phyloP scores from a whole-genome alignment of 2,888 invertebrate genomes.

The Prosopocoilus inquinatus region DNA sequence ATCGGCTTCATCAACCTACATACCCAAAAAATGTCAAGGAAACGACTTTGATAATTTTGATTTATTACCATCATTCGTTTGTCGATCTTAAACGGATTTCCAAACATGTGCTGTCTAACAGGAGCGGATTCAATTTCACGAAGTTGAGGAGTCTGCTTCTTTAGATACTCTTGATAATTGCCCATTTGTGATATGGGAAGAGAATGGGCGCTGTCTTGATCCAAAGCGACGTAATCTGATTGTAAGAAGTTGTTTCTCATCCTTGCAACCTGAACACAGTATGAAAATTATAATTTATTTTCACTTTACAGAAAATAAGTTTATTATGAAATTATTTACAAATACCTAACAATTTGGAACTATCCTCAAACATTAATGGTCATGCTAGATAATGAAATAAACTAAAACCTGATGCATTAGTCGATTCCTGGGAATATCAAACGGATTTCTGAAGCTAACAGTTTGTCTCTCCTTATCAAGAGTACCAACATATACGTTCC shows the following conservation, averaged over 20 bases:
- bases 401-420: constrained; percentile 75
- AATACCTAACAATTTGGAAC: neutral
- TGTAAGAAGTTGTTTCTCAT: constrained; percentile 94
- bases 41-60: neutral
- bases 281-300: constrained; percentile 1
- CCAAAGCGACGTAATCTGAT: constrained; percentile 72
- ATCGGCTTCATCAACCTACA: constrained; percentile 86
- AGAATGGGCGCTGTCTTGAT: constrained; percentile 92
- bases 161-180: constrained; percentile 98
- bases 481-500: constrained; percentile 77
- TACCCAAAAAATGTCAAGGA: neutral
- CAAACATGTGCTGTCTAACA: constrained; percentile 97
- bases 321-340: neutral
- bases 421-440: constrained; percentile 87
- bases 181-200: constrained; percentile 99
- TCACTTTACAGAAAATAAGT: neutral
- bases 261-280: constrained; percentile 68
- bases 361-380: constrained; percentile 14
- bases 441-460: constrained; percentile 88
- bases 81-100: constrained; percentile 99
- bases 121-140: constrained; percentile 94
- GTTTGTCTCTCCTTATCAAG: constrained; percentile 51
- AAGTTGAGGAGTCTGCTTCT: constrained; percentile 87
- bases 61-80: constrained; percentile 63
- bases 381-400: neutral